These are phyloP conservation scores for Triplophysa siluroides DNA, from an alignment of 2,113 vertebrate species.

Conservation along the genomic window DNA sequence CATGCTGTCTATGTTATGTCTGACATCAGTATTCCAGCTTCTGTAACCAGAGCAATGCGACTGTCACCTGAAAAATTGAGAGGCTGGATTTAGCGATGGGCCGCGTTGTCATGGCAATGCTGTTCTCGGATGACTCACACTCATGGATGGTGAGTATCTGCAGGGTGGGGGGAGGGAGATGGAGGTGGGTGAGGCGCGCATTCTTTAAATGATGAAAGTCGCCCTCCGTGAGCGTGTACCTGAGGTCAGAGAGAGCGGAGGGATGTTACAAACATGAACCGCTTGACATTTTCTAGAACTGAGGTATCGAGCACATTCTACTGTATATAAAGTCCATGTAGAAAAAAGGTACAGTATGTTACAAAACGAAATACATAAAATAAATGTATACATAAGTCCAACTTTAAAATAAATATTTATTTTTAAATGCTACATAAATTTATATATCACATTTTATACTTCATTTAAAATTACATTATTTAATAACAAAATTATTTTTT, in stretches of 20 bases:
- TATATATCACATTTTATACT: too few species aligned
- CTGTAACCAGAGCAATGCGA: slow-evolving; percentile 26
- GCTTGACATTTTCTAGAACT: neutral
- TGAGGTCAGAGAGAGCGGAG: slow-evolving; percentile 59
- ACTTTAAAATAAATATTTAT: too few species aligned
- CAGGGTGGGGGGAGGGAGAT: slow-evolving; percentile 82
- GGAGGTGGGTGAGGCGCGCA: slow-evolving; percentile 89
- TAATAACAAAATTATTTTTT: too few species aligned
- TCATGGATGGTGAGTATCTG: slow-evolving; percentile 97
- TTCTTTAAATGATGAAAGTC: slow-evolving; percentile 98
- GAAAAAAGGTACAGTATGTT: neutral
- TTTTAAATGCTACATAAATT: too few species aligned
- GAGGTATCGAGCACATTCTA: neutral
- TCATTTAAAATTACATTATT: too few species aligned
- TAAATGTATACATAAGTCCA: neutral
- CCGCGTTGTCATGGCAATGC: slow-evolving; percentile 77
- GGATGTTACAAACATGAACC: neutral
- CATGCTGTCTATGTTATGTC: slow-evolving; percentile 1
- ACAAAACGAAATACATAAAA: too few species aligned
- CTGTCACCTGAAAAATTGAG: slow-evolving; percentile 92
- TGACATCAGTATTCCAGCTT: slow-evolving; percentile 32
- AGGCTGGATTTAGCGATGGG: slow-evolving; percentile 82
- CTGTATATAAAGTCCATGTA: too few species aligned
- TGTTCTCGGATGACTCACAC: slow-evolving; percentile 89
- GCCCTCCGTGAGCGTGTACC: slow-evolving; percentile 96